Base-by-base conservation (phyloP, 2,113 vertebrate species). In the Sclerurus mexicanus region DNA sequence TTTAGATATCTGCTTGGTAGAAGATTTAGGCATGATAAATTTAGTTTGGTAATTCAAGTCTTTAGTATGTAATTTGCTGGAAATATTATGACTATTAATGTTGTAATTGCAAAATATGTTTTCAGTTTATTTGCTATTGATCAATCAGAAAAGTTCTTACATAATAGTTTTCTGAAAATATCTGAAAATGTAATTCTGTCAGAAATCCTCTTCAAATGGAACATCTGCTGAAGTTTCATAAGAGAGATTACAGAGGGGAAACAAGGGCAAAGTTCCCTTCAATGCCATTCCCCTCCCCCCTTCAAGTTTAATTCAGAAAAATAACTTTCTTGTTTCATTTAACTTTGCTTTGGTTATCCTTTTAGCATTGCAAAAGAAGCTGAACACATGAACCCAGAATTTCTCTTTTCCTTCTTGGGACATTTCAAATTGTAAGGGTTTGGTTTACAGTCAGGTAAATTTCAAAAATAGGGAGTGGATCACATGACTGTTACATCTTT, bases 211-310 rank as follows among this genome's bases (percentile, higher is more conserved):
- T 78, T 78, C 12, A 89, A 74, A 31, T n/a, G 2, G 22, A 71
- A 63, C 60, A 81, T 66, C 25, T 50, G 5, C 16, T 75, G 23
- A 67, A 59, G 9, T 58, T 78, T 74, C 3, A 4, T 59, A 50
- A 15, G 12, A 55, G 14, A 50, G 7, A 46, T 83, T 59, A n/a
- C 8, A 74, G 25, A 46, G 10, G 8, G 7, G 12, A 75, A 90
- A 22, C 5, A 76, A 59, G 31, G 24, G 63, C 37, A 55, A 55
- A 42, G 4, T 12, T 55, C 5, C 9, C 3, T 44, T 18, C 56
- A 47, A 40, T 27, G 6, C 3, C 4, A 7, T 17, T 3, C 4
- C 12, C 1, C 37, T 9, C 11, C 30, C 12, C 5, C 2, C 40
- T 3, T 5, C 17, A 14, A 46, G 30, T 39, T 47, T 68, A 2